These are phyloP conservation scores for Trachymyrmex septentrionalis DNA, from an alignment of 1,140 invertebrate species.

Conservation along the genomic window DNA sequence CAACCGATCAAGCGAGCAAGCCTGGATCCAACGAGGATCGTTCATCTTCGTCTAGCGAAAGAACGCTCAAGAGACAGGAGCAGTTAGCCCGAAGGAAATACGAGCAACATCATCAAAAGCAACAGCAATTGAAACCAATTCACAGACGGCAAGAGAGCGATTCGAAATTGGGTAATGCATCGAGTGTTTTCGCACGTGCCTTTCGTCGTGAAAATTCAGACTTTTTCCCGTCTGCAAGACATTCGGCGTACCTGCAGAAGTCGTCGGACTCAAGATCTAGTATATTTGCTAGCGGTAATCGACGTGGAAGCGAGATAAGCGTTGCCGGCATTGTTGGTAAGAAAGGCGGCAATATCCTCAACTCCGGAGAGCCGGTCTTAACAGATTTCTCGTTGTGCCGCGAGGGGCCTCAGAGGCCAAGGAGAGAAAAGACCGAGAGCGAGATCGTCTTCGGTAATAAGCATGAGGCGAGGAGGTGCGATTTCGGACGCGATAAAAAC, in stretches of 20 bases:
- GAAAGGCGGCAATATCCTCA: conserved; percentile 84
- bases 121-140: conserved; percentile 83
- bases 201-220: conserved; percentile 94
- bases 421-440: conserved; percentile 94
- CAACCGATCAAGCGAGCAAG: conserved; percentile 64
- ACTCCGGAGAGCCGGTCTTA: conserved; percentile 89
- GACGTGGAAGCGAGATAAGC: conserved; percentile 88
- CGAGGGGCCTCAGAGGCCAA: conserved; percentile 88
- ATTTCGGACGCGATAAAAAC: conserved; percentile 84
- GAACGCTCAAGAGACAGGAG: conserved; percentile 78
- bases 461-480: conserved; percentile 82
- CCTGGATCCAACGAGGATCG: conserved; percentile 72
- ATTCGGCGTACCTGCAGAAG: conserved; percentile 90
- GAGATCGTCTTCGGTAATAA: conserved; percentile 91
- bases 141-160: conserved; percentile 89
- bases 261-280: conserved; percentile 86
- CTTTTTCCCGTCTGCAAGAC: conserved; percentile 92
- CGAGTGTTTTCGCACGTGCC: conserved; percentile 90
- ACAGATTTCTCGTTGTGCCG: conserved; percentile 91
- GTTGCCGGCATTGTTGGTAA: conserved; percentile 83
- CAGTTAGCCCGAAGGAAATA: conserved; percentile 76
- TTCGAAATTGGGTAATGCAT: conserved; percentile 88
- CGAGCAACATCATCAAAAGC: conserved; percentile 76
- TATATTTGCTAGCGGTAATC: conserved; percentile 89
- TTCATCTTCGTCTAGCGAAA: conserved; percentile 77